Evolutionary conservation across 1,140 invertebrate species (phyloP).

Genomic region (Drosophila novamexicana): DNA sequence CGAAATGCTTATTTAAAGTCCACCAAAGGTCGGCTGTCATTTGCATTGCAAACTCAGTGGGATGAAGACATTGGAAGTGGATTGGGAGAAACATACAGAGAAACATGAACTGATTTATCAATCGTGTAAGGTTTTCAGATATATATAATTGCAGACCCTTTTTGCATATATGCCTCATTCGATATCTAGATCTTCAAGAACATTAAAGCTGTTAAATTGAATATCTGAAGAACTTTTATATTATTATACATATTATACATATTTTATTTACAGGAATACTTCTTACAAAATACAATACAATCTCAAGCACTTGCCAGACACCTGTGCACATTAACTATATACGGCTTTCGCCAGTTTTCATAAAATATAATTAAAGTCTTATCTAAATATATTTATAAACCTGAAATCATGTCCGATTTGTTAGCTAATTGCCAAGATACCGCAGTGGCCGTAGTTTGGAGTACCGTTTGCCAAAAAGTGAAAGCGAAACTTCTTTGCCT

Average conservation of each 20-base stretch:
- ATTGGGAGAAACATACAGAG: too few relatives aligned
- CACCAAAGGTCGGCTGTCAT: slow-evolving; percentile 4
- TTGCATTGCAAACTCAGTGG: not conserved
- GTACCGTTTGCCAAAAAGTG: not conserved
- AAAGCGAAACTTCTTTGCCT: slow-evolving; percentile 42
- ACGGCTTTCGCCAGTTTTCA: not conserved
- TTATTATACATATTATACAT: too few relatives aligned
- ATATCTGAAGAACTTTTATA: too few relatives aligned
- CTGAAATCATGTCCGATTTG: slow-evolving; percentile 29
- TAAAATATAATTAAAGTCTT: not conserved
- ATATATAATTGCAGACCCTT: too few relatives aligned
- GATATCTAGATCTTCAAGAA: too few relatives aligned
- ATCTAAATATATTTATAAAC: slow-evolving; percentile 23
- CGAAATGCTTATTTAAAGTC: not conserved
- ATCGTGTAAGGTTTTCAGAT: too few relatives aligned
- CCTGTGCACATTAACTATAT: too few relatives aligned
- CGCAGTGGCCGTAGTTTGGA: not conserved
- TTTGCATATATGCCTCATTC: too few relatives aligned
- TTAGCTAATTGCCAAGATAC: slow-evolving; percentile 27
- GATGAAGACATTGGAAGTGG: not conserved
- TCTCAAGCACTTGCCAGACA: not conserved
- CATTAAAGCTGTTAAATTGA: too few relatives aligned
- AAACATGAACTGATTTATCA: too few relatives aligned
- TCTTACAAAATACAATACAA: not conserved
- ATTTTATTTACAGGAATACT: too few relatives aligned